phyloP scores from a whole-genome alignment of 2,797 vertebrate genomes.

The Hozukius guyotensis region DNA sequence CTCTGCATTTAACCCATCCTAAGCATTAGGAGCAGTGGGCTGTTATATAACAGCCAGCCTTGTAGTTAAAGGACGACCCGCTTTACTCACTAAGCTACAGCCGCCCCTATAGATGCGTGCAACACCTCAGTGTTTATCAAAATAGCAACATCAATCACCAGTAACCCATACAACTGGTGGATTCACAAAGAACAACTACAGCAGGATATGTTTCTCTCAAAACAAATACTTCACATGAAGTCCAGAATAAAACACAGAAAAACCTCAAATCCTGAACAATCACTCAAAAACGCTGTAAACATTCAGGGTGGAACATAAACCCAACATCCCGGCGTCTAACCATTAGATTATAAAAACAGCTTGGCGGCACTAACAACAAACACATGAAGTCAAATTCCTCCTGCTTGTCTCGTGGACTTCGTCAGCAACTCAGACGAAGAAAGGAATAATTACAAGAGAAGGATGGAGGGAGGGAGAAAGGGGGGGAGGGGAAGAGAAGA shows the following conservation, averaged over 20 bases:
- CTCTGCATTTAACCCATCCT: no score
- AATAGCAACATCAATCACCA: neutral
- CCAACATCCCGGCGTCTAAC: conserved; percentile 38
- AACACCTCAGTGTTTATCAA: neutral
- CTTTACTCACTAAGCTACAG: neutral
- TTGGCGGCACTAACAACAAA: conserved; percentile 71
- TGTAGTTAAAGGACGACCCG: no score
- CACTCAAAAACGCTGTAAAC: conserved; percentile 54
- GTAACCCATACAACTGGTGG: neutral
- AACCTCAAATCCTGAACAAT: conserved; percentile 22
- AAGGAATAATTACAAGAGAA: conserved; percentile 28
- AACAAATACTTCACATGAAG: conserved; percentile 9
- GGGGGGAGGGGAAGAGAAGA: neutral
- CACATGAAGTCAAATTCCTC: conserved; percentile 62
- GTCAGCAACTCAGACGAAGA: conserved; percentile 32
- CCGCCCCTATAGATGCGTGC: neutral
- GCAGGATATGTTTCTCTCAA: neutral
- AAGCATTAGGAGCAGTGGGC: no score
- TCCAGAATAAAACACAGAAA: conserved; percentile 13
- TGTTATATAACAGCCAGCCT: no score
- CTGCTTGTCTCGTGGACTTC: conserved; percentile 24
- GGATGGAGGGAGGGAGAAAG: neutral
- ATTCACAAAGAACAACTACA: conserved; percentile 12
- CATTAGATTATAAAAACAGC: conserved; percentile 54
- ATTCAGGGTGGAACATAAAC: conserved; percentile 56